Evolutionary conservation across 2,888 invertebrate species (phyloP).

Genomic region (Heliconius hortense): DNA sequence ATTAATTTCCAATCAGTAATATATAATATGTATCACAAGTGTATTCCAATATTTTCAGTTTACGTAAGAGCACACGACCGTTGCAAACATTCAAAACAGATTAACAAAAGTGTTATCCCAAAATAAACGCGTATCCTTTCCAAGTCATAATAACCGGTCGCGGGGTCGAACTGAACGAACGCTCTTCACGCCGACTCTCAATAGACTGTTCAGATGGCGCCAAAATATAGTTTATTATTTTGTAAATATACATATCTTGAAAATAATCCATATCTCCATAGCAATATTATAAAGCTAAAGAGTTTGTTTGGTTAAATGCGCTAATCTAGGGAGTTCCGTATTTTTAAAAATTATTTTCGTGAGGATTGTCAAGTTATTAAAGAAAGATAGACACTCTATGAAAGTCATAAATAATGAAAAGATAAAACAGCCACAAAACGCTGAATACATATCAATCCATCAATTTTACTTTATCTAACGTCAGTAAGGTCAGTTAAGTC

Average conservation of each 20-base stretch:
- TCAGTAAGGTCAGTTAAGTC: not conserved
- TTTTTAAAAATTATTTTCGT: no score
- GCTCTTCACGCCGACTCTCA: slow-evolving; percentile 54
- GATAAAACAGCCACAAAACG: not conserved
- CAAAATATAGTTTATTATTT: slow-evolving; percentile 17
- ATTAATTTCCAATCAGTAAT: not conserved
- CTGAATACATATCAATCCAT: not conserved
- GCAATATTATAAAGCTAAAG: no score
- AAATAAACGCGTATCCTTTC: slow-evolving; percentile 71
- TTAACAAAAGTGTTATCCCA: slow-evolving; percentile 61
- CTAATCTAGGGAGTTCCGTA: no score
- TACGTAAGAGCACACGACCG: slow-evolving; percentile 60
- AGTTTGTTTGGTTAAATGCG: no score
- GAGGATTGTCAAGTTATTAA: not conserved
- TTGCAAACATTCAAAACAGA: slow-evolving; percentile 60
- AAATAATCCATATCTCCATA: no score
- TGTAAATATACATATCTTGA: slow-evolving; percentile 6
- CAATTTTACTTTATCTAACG: not conserved
- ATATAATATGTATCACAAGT: not conserved
- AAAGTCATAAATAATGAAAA: not conserved
- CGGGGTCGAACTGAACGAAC: slow-evolving; percentile 52
- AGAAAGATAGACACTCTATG: not conserved
- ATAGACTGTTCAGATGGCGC: slow-evolving; percentile 55
- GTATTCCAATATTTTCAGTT: slow-evolving; percentile 43
- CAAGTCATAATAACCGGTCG: slow-evolving; percentile 54